Evolutionary conservation across 2,888 invertebrate species (phyloP).

Genomic region (Glyphotaelius pellucidus): DNA sequence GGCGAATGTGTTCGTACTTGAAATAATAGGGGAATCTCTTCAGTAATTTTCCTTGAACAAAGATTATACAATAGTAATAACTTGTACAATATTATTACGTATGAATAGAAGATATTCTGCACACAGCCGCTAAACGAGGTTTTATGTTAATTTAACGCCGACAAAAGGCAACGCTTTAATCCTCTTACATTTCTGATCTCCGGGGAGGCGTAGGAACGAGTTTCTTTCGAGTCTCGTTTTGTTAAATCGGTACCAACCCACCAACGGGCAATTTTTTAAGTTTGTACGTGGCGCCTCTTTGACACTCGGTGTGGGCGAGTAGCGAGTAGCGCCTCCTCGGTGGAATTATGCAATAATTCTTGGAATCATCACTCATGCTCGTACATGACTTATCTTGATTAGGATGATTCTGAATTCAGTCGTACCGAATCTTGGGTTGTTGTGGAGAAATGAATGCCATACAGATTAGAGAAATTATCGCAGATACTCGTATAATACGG

Average conservation of each 20-base stretch:
- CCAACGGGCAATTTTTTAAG: neutral
- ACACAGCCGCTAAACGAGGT: neutral
- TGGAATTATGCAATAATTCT: conserved; percentile 5
- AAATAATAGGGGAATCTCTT: neutral
- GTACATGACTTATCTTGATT: neutral
- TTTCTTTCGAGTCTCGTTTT: conserved; percentile 10
- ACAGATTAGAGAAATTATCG: neutral
- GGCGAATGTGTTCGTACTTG: neutral
- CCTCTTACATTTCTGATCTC: conserved; percentile 41
- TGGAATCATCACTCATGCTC: neutral
- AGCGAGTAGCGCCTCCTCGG: neutral
- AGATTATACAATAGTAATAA: no score
- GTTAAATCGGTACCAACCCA: neutral
- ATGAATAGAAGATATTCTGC: neutral
- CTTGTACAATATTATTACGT: neutral
- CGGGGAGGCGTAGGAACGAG: conserved; percentile 18
- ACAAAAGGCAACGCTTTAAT: conserved; percentile 30
- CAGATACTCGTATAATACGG: neutral
- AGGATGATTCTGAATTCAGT: neutral
- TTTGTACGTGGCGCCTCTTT: neutral
- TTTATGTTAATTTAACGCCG: conserved; percentile 26
- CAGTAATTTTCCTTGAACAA: neutral
- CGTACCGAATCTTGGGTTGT: neutral
- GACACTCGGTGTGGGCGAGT: conserved; percentile 40
- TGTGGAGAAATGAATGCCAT: neutral